Conservation (phyloP, 2,888 invertebrate genomes). For the Gastracanthus pulcherrimus region DNA sequence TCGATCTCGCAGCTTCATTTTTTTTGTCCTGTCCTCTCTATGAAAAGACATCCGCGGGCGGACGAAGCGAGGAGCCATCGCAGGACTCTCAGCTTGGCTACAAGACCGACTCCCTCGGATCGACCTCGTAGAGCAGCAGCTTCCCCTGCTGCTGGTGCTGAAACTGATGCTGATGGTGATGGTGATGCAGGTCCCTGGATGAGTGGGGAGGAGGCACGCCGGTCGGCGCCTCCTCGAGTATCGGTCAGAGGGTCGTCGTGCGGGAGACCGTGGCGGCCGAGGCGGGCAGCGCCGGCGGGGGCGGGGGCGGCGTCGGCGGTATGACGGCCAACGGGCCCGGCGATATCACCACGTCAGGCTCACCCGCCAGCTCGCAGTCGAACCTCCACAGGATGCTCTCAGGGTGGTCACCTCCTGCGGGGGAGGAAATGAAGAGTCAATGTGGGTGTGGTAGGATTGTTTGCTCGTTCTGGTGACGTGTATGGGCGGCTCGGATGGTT, state of each 20-base stretch:
- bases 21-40: too few species aligned
- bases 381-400: conserved; percentile 76
- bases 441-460: too few species aligned
- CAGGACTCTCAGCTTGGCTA: conserved; percentile 18
- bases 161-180: not conserved
- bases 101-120: conserved; percentile 10
- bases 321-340: conserved; percentile 70
- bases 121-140: conserved; percentile 1
- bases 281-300: conserved; percentile 72
- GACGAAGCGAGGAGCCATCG: not conserved
- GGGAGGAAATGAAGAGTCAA: not conserved
- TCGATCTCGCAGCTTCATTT: too few species aligned
- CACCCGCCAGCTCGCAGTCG: conserved; percentile 76
- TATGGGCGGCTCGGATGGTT: too few species aligned
- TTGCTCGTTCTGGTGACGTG: too few species aligned
- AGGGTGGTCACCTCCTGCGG: conserved; percentile 76
- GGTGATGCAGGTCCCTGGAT: not conserved
- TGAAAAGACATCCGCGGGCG: too few species aligned
- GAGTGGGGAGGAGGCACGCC: conserved; percentile 70
- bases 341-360: conserved; percentile 75
- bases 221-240: conserved; percentile 76
- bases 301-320: conserved; percentile 72
- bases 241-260: conserved; percentile 76
- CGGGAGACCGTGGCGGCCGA: conserved; percentile 70
- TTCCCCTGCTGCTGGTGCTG: not conserved